Evolutionary conservation across 2,888 invertebrate genomes (phyloP), one percentile per base, ranked within the genome.

Genomic region (Ochropleura leucogaster): DNA sequence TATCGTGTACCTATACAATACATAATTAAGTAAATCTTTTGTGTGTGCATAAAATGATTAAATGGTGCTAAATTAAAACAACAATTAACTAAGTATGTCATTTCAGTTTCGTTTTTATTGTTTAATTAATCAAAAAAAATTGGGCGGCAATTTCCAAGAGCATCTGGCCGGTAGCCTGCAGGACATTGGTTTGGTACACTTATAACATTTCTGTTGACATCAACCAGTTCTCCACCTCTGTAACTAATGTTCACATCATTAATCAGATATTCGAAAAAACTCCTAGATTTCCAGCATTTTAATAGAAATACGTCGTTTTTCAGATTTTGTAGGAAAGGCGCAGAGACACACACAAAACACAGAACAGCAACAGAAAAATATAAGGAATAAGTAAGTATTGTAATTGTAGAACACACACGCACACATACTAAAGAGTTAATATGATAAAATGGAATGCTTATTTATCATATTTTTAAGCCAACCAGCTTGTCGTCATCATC

Each of bases 131-230:
- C 46, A 14, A 9, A 42, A 30, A 81, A 85, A 4, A 91, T 88
- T 82, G 92, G 91, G 30, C 94, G 92, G 80, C 95, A 95, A 72
- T 87, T 76, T 64, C 94, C 94, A 18, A 91, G 88, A 51, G 91
- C 90, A 79, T 95, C 95, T 4, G 92, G 92, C 73, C 76, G 92
- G 72, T 91, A 93, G 40, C 95, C 95, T 46, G 8, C 78, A 16
- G 94, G 95, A 66, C 95, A 95, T 57, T 95, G 94, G 47, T 87
- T 89, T 3, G 95, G 95, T 16, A 92, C 90, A 73, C 82, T 90
- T 70, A 94, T 92, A 42, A 94, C 83, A 62, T 91, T 91, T 85
- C 80, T 86, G 46, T 73, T 74, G 7, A 49, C 20, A 42, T 67
- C n/a, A 49, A 68, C 68, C 44, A 63, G 3, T 51, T 75, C 67